Percentiles rank a stretch among this genome's conserved stretches.
Evolutionary conservation across 2,888 invertebrate species (phyloP).

Genomic region (Hyles lineata): DNA sequence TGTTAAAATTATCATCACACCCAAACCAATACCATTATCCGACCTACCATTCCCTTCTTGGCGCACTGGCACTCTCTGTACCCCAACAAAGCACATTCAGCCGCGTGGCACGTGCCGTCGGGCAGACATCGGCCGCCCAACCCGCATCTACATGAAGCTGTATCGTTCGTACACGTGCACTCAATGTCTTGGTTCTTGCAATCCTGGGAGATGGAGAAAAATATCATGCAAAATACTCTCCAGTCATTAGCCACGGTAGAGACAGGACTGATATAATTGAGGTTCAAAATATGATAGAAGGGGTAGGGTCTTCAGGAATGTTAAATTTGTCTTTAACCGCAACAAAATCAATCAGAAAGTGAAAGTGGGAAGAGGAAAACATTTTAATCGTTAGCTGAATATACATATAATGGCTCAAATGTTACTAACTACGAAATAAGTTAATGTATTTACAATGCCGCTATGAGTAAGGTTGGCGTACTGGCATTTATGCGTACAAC

Average conservation of each 20-base stretch:
- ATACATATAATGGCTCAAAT: too few species aligned
- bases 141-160: constrained; percentile 67
- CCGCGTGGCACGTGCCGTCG: constrained; percentile 74
- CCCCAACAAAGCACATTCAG: constrained; percentile 76
- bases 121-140: constrained; percentile 73
- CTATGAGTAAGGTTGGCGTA: constrained; percentile 64
- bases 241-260: too few species aligned
- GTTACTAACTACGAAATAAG: too few species aligned
- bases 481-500: constrained; percentile 73
- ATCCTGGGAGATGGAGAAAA: constrained; percentile 55
- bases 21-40: not conserved
- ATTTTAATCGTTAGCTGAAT: too few species aligned
- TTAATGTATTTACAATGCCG: constrained; percentile 70
- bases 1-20: too few species aligned
- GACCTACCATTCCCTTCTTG: constrained; percentile 44
- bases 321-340: too few species aligned
- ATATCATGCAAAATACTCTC: not conserved
- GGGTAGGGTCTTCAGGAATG: too few species aligned
- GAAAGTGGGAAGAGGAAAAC: too few species aligned
- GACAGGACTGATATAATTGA: not conserved
- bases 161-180: constrained; percentile 64
- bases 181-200: constrained; percentile 64
- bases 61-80: constrained; percentile 75
- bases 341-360: too few species aligned
- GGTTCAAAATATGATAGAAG: not conserved